Evolutionary conservation across 2,888 invertebrate genomes (phyloP), one percentile per base, ranked within the genome.

Genomic region (Charanyca ferruginea): DNA sequence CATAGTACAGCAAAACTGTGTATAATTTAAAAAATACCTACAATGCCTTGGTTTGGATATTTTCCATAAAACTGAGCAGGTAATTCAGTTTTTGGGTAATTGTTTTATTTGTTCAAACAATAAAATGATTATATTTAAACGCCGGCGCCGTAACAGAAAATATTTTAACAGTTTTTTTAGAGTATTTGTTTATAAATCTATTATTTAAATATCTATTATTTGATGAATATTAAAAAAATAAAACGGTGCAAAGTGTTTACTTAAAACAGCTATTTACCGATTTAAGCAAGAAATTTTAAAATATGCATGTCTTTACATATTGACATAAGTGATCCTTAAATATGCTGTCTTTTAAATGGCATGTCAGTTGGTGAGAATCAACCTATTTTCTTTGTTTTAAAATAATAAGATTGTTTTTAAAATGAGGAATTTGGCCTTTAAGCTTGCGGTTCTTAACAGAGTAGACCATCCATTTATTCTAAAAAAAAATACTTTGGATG

Each of bases 301-400:
- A 61, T 76, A 62, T 76, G 47, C 55, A 44, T 51, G 63, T 55
- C 16, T 76, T 61, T 71, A 67, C 32, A 55, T 70, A 70, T 70
- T 70, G 32, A 41, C 41, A 7, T 55, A 51, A 7, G 18, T 53
- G 48, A 48, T 70, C 41, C 44, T 67, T 73, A 28, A 54, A 66
- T 54, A 38, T 23, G 25, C 28, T 18, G 74, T 35, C 11, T 54
- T 54, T 73, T 49, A 73, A 49, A 67, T 54, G 42, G 28, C 20
- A 3, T 68, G 52, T 22, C 51, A 53, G 53, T 65, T 53, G 22
- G 22, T 48, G n/a, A 22, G 20, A 22, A 22, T 16, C 16, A 11
- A 64, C n/a, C 20, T 49, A 23, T 54, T 22, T 53, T 38, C 22
- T 3, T 66, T 20, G 0, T 18, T 28, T 25, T 16, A 13, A 7